Base-by-base conservation (phyloP, 2,888 invertebrate genomes). In the Phyto melanocephala region DNA sequence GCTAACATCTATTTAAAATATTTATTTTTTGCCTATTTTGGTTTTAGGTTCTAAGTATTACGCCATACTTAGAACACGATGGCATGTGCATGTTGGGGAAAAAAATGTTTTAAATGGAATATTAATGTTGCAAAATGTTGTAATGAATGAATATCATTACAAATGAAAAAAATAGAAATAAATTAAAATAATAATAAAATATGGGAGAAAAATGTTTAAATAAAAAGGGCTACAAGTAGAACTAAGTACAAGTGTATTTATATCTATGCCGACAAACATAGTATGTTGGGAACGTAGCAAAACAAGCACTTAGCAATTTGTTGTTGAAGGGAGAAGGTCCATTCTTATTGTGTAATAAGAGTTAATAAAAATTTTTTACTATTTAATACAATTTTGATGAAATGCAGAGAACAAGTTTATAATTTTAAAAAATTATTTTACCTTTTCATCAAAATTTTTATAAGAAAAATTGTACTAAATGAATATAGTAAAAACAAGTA, bases 51-150 rank as follows among this genome's bases (percentile, higher is more conserved):
- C 5, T 33, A 63, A 71, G n/a, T 17, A 11, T 33, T 62, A 24
- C 45, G 13, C 28, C 35, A n/a, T n/a, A n/a, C n/a, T 33, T 10
- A 56, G 4, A 62, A 28, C 42, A 35, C 13, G n/a, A 33, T 33
- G 65, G 54, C 56, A 54, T 71, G 70, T 47, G 20, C n/a, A 11
- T 42, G 52, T 42, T 42, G 10, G 13, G 17, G 17, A 15, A 13
- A 60, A 45, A 62, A 62, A 33, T 33, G 22, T 58, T 75, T 58
- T 62, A 79, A 79, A 82, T 82, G 82, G 79, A 79, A 82, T 82
- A 82, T 79, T 82, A 79, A 82, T 82, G 82, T 82, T 74, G 75
- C 82, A 79, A 79, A 79, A 82, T 82, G 65, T 82, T 82, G 65
- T 79, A 82, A 82, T 82, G 82, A 75, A 79, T 82, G 70, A 75